Conservation (phyloP, 2,797 vertebrate genomes). For the Orientallactaga sibirica region DNA sequence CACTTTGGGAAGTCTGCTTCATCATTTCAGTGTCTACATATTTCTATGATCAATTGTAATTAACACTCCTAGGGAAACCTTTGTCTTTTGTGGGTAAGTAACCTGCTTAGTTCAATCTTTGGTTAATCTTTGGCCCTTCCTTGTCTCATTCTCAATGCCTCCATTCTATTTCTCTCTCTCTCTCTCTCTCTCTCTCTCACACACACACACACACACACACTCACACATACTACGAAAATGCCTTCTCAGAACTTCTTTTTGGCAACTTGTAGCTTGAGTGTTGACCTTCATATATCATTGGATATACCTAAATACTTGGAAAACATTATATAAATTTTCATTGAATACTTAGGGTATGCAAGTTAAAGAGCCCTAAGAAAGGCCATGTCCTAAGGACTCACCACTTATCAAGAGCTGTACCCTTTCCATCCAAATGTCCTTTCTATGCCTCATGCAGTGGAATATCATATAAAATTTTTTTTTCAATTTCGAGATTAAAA, state of each 20-base stretch:
- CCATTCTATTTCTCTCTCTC: background rate
- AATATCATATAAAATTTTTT: background rate
- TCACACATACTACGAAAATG: background rate
- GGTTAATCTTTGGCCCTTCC: background rate
- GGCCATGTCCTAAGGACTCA: background rate
- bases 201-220: too few relatives aligned
- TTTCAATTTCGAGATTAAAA: background rate
- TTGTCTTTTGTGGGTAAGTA: background rate
- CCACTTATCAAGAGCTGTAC: background rate
- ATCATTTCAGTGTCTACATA: background rate
- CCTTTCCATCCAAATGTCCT: background rate
- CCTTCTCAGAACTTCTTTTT: background rate
- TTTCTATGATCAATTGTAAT: background rate
- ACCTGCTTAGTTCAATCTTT: background rate
- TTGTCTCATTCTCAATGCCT: background rate
- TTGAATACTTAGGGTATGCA: background rate
- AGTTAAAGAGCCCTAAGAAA: background rate
- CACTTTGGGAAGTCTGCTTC: background rate
- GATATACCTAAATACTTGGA: background rate
- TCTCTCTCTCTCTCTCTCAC: too few relatives aligned
- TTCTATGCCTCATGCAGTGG: background rate
- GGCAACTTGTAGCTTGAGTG: too few relatives aligned
- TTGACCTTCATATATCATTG: background rate
- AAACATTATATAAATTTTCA: background rate
- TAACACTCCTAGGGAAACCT: background rate